Evolutionary conservation across 2,797 vertebrate species (phyloP).

Genomic region (Galagoides demidoff): DNA sequence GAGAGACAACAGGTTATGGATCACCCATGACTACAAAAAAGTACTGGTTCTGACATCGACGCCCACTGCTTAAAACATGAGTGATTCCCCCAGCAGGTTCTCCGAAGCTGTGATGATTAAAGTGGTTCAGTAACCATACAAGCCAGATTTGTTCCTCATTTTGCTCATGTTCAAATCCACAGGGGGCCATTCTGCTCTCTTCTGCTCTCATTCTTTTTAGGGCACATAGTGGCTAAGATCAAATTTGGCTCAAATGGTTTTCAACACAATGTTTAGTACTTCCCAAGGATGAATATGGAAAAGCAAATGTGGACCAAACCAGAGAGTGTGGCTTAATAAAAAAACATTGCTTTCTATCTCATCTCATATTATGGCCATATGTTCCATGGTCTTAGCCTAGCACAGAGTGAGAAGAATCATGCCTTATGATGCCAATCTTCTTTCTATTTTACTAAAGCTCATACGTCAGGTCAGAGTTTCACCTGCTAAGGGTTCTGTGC

Average conservation of each 20-base stretch:
- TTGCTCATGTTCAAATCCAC: constrained; percentile 20
- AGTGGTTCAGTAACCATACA: background rate
- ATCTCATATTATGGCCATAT: background rate
- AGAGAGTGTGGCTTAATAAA: background rate
- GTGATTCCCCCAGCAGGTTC: background rate
- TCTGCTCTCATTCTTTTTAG: background rate
- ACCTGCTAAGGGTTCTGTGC: background rate
- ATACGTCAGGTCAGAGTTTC: constrained; percentile 19
- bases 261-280: background rate
- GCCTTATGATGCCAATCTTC: background rate
- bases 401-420: constrained; percentile 5
- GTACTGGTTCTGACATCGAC: background rate
- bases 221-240: background rate
- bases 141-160: background rate
- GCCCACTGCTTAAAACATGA: constrained; percentile 6
- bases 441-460: constrained; percentile 1
- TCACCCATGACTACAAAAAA: background rate
- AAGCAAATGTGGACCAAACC: background rate
- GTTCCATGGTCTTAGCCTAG: constrained; percentile 14
- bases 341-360: constrained; percentile 48
- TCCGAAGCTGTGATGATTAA: background rate
- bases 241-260: background rate
- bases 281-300: background rate
- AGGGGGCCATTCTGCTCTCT: background rate
- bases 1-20: background rate